These are phyloP conservation scores for Grus americana DNA, from an alignment of 2,113 vertebrate genomes.

Conservation along the genomic window DNA sequence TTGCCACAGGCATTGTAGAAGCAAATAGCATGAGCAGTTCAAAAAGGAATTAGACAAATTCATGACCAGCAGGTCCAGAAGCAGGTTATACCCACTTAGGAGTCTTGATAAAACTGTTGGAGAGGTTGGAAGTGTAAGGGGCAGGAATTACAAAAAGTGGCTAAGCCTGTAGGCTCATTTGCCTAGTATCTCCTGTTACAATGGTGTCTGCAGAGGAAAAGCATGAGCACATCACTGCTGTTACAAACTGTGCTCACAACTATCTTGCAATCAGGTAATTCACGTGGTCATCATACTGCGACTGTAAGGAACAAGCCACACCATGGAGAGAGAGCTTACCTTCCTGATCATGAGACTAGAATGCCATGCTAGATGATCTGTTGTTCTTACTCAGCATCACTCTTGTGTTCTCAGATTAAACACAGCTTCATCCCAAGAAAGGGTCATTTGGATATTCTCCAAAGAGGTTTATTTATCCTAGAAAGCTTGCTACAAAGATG, in stretches of 20 bases:
- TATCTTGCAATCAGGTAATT: not conserved
- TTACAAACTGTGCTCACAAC: rapidly evolving
- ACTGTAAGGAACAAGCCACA: not conserved
- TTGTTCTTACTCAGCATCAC: not conserved
- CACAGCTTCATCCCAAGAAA: not conserved
- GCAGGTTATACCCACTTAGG: not conserved
- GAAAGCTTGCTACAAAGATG: not conserved
- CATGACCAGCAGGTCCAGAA: not conserved
- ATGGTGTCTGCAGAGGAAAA: not conserved
- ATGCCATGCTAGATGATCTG: not conserved
- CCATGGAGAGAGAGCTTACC: not conserved
- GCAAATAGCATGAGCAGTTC: not conserved
- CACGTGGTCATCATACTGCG: rapidly evolving
- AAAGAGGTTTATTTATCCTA: not conserved
- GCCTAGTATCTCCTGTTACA: not conserved
- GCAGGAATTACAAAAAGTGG: not conserved
- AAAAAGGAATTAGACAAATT: not conserved
- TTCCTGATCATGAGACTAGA: not conserved
- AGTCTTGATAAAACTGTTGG: not conserved
- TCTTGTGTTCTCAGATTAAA: not conserved
- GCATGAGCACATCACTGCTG: not conserved
- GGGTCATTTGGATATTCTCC: not conserved
- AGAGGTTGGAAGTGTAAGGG: not conserved
- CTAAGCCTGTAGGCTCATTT: not conserved
- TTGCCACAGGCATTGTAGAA: not conserved